Base-by-base conservation (phyloP, 2,797 vertebrate species). In the Anguilla anguilla region DNA sequence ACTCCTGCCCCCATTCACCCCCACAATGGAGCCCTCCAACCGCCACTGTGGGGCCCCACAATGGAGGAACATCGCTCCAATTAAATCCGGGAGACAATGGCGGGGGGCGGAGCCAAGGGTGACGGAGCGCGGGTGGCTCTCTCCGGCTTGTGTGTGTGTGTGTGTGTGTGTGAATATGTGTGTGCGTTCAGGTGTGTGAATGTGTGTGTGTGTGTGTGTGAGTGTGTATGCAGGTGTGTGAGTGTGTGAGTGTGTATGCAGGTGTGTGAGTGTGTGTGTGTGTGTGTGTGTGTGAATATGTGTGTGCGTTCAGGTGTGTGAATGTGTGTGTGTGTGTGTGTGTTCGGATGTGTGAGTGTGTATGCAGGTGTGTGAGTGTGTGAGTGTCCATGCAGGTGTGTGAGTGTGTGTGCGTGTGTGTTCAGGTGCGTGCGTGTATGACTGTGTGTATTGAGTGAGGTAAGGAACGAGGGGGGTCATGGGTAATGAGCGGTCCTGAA, bases 11-110 rank as follows among this genome's bases (percentile, higher is more conserved):
- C 95, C 95, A 95, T 96, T 97, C 95, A 96, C 88, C 87, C 89
- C 90, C 90, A 96, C 96, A 97, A 97, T 95, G 94, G 94, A 93
- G 94, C 94, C 90, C 94, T 95, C 96, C 95, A 94, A 96, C 93
- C 84, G 91, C 95, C 93, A 96, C 96, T 96, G 96, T 96, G 94
- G 89, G 86, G 0, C 61, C 88, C 86, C 92, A 96, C 95, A 97
- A 97, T 96, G 91, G 93, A 72, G 91, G 93, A 95, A 96, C 95
- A 96, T 96, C 95, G 95, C 94, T 95, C 96, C 96, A 97, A 97
- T 97, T 97, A 97, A 96, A 96, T 95, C 95, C 93, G 91, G 88
- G 94, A 95, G 94, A 97, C 96, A 97, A 97, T 97, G 91, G 92
- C 88, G 91, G 57, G 85, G 92, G 94, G 92, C 93, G 93, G 87